Base-by-base conservation (phyloP, 2,113 vertebrate genomes). In the Suncus etruscus region DNA sequence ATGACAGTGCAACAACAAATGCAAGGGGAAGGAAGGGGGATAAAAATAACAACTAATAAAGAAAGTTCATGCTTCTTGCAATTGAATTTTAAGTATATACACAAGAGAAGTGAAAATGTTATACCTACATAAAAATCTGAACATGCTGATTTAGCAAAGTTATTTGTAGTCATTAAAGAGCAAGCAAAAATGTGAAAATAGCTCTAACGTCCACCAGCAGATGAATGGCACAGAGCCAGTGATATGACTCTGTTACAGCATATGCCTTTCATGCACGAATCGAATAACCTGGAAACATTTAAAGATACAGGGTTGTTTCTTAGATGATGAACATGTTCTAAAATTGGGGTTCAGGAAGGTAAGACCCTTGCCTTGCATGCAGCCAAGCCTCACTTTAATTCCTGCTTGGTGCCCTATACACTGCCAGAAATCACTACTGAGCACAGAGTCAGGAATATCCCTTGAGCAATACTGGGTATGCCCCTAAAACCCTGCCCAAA, bases 31-130 rank as follows among this genome's bases (percentile, higher is more conserved):
- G 51, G 51, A 15, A 54, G 51, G 15, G 51, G 7, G 51, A 54
- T 54, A 54, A 54, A 4, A 54, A 54, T 63, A 76, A 92, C 29
- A 3, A 3, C 39, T 39, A 39, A 39, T 39, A 39, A 87, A 87
- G 65, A 69, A 48, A 76, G 11, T 39, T 87, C 39, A n/a, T 11
- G 0, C 15, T 25, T 29, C 39, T 47, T 63, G 63, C 1, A 39
- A 31, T 54, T 91, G 24, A 1, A 25, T 73, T 7, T 51, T 24
- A 45, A 54, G n/a, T 45, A 3, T 61, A 54, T 54, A 54, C 14
- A 66, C 68, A 78, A 78, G 31, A 75, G 68, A 92, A 91, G 50
- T n/a, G 29, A 66, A 86, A 92, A 47, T 31, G 3, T 54, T 20
- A 45, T 22, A 27, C 58, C 24, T 24, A 51, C 31, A 25, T 51